Evolutionary conservation across 2,888 invertebrate genomes (phyloP), one percentile per base, ranked within the genome.

Genomic region (Ariolimax columbianus): DNA sequence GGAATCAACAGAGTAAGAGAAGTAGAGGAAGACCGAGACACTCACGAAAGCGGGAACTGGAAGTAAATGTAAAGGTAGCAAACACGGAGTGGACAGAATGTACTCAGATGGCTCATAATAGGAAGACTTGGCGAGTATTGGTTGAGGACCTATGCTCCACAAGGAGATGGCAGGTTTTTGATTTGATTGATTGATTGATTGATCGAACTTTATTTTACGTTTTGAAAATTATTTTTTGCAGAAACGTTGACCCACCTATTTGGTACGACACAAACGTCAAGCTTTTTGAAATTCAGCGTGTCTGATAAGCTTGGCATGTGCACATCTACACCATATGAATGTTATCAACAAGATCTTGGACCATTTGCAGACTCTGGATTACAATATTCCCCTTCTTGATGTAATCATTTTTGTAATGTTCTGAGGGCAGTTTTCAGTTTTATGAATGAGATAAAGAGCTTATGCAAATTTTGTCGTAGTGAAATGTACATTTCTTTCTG

Each of bases 211-310:
- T 17, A 7, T 59, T 11, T n/a, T 66, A 30, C n/a, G 11, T 23
- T 70, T 14, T 73, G 43, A 73, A n/a, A 73, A 43, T 38, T 47
- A 68, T 38, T 87, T 86, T 85, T 87, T 72, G 68, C 95, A 97
- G 98, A 92, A 99, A 99, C 95, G 97, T 98, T 83, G 99, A 99
- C 94, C 99, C 99, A 23, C 99, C 99, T 0, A 97, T 99, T 90
- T 99, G 99, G 99, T 99, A 99, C 94, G 99, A 99, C 94, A 99
- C 99, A 0, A 98, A 99, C 93, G 99, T 99, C 80, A 99, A 99
- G 94, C 95, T 99, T 88, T 99, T 99, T 95, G 99, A 99, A 95
- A 99, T 99, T 92, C 99, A 99, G 94, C 88, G 94, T 82, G 93
- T 94, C 33, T 94, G 88, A 92, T 77, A 19, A 26, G 55, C 51